phyloP scores from a whole-genome alignment of 2,113 vertebrate species.

The Lycocorax pyrrhopterus region DNA sequence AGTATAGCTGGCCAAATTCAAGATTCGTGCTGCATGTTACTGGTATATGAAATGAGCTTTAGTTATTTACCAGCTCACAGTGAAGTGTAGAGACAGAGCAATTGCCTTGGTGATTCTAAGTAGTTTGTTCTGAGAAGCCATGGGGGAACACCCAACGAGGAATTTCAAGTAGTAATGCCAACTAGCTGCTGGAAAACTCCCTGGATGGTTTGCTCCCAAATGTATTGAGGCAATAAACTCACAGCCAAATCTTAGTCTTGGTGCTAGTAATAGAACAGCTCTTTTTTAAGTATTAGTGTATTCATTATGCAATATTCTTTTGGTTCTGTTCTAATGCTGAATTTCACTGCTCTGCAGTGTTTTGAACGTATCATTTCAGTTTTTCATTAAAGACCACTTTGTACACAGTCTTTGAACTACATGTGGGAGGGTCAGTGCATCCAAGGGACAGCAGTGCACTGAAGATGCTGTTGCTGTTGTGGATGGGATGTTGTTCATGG shows the following conservation, averaged over 20 bases:
- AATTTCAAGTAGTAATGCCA: neutral
- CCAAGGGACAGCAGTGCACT: neutral
- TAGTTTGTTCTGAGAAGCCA: neutral
- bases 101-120: neutral
- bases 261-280: neutral
- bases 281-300: neutral
- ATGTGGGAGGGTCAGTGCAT: neutral
- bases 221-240: neutral
- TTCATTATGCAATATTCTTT: neutral
- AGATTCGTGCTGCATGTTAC: neutral
- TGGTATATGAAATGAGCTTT: neutral
- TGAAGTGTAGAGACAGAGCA: neutral
- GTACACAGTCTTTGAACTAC: neutral
- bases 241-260: fast-evolving
- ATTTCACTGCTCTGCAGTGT: neutral
- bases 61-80: neutral
- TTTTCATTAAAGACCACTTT: neutral
- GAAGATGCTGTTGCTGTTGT: neutral
- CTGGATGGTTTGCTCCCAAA: neutral
- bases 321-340: neutral
- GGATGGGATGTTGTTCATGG: too few species aligned
- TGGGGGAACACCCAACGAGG: neutral
- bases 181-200: neutral
- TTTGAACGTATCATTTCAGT: neutral
- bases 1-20: neutral